Base-by-base conservation (phyloP, 1,140 invertebrate genomes). In the Drosophila nasuta region DNA sequence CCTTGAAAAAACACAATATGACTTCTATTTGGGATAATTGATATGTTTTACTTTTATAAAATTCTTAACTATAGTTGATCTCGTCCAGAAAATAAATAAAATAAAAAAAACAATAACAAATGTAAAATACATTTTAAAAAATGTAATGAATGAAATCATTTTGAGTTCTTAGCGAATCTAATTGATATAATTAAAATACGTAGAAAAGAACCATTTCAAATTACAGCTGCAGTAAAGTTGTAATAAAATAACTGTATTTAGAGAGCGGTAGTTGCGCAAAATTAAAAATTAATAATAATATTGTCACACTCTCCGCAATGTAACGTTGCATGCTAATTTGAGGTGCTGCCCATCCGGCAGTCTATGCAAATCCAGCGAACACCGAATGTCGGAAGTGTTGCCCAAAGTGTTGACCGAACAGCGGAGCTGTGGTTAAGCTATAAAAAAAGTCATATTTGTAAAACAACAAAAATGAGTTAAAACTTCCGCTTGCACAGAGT, bases 381-480 rank as follows among this genome's bases (percentile, higher is more conserved):
- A 28, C 51, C 51, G 43, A 66, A 43, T 64, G 66, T 75, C 77
- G 77, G 78, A 85, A 78, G 75, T 71, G 82, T 66, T 76, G 82
- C 70, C 82, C 79, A 64, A 86, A 75, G 63, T 72, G 79, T 69
- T 66, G 54, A 46, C 73, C 68, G 41, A 64, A 46, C 66, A 41
- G 58, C 51, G 43, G 48, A 25, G 76, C 68, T n/a, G 64, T 10
- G 28, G 35, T 38, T 8, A 46, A 49, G 52, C 45, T 33, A 46
- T 49, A 48, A 64, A 70, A 74, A 48, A 60, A n/a, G 4, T n/a
- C 41, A 77, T 70, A 72, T 76, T 66, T 76, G 67, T 71, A 63
- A 65, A 77, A 56, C 80, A 88, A 75, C 79, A 80, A 82, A 87
- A 87, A 88, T 88, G 83, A 87, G 79, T 88, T 77, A 87, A 87